Evolutionary conservation across 92 coral and sea anemone species (phyloP).

Genomic region (Phymanthus crucifer): DNA sequence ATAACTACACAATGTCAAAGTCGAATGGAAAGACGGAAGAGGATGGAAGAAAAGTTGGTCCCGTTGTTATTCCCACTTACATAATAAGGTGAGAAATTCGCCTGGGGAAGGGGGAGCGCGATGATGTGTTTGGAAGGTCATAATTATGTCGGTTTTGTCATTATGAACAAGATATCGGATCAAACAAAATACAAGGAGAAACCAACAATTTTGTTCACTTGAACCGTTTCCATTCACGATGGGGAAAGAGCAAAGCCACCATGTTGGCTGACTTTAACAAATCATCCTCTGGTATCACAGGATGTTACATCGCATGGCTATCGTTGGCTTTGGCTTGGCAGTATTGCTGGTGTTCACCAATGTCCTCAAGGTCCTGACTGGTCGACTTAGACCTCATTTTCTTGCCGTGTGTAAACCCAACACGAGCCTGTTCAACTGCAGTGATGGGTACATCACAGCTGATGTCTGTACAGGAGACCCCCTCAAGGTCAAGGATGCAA

Average conservation of each 20-base stretch:
- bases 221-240: too few relatives aligned
- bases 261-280: too few relatives aligned
- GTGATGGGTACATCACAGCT: conserved; percentile 69
- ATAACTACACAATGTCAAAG: conserved; percentile 15
- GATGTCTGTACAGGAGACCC: conserved; percentile 90
- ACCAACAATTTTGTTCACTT: too few relatives aligned
- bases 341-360: conserved; percentile 61
- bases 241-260: too few relatives aligned
- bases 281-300: too few relatives aligned
- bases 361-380: conserved; percentile 63
- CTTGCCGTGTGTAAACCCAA: conserved; percentile 93
- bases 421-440: conserved; percentile 73
- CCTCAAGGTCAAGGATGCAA: conserved; percentile 62
- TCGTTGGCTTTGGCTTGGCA: conserved; percentile 72
- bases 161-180: too few relatives aligned
- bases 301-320: conserved; percentile 60
- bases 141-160: too few relatives aligned
- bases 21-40: conserved; percentile 3
- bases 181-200: too few relatives aligned
- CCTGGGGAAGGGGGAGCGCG: background rate
- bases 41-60: conserved; percentile 17
- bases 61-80: conserved; percentile 28
- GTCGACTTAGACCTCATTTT: conserved; percentile 91
- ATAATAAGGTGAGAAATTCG: conserved; percentile 25
- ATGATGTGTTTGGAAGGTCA: too few relatives aligned